Conservation (phyloP, 2,888 invertebrate genomes). For the Cyclophora punctaria region DNA sequence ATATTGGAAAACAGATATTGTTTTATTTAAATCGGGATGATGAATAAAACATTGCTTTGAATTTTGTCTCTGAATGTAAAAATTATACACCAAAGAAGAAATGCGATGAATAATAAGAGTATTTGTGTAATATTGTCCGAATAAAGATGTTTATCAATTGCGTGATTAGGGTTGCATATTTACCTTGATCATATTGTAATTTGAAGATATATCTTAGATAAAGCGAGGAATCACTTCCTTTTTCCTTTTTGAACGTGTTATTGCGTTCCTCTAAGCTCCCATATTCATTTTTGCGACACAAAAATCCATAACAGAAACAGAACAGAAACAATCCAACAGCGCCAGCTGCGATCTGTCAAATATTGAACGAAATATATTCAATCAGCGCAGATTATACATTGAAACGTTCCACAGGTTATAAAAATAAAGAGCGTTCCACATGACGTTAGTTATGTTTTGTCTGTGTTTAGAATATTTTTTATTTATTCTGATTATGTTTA, state of each 20-base stretch:
- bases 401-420: no score
- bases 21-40: conserved; percentile 13
- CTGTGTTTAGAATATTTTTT: no score
- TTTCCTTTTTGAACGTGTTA: background rate
- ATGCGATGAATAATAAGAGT: no score
- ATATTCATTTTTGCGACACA: conserved; percentile 26
- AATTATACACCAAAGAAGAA: no score
- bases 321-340: conserved; percentile 44
- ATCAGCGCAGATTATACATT: no score
- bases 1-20: conserved; percentile 59
- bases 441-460: no score
- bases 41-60: conserved; percentile 10
- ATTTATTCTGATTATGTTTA: no score
- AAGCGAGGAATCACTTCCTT: background rate
- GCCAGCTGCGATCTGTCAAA: conserved; percentile 70
- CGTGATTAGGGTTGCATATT: conserved; percentile 9
- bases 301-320: conserved; percentile 41
- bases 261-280: background rate
- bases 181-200: conserved; percentile 47
- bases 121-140: no score
- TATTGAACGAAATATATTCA: no score
- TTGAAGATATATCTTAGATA: conserved; percentile 9
- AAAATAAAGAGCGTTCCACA: no score
- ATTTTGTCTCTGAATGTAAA: no score
- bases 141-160: conserved; percentile 6